Evolutionary conservation across 2,113 vertebrate species (phyloP), one percentile per base, ranked within the genome.

Genomic region (Caloenas nicobarica): DNA sequence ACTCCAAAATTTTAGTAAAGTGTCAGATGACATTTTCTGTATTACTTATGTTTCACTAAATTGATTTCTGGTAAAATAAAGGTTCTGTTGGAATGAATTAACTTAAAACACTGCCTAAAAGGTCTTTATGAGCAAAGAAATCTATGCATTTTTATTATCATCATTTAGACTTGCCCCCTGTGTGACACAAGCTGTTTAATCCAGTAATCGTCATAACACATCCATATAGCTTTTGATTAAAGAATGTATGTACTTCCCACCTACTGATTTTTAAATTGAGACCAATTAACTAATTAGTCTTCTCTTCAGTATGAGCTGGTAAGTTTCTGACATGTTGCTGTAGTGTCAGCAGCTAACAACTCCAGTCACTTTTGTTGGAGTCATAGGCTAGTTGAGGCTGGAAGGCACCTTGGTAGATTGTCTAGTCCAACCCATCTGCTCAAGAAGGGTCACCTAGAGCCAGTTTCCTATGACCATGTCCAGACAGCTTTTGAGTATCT

Each of bases 261-360:
- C 31, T 66, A 36, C 8, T 54, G 19, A 51, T 70, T 84, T 88
- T 73, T 62, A 90, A 91, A 81, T 7, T 25, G 16, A 82, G 24
- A 72, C 25, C 13, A 72, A 33, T 77, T 57, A 71, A 65, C 7
- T 71, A 38, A 62, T 85, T 40, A 65, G 5, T 22, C 29, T 54
- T 60, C 15, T 36, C 13, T 80, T 85, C 51, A 5, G 4, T 88
- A 44, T 1, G 2, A n/a, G 9, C 22, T 0, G 0, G 8, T 64
- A 57, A 65, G 19, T 57, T 94, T 82, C 36, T 88, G 56, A 40
- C 4, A 11, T 54, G 4, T 71, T 61, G 10, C 22, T 81, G 19
- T 33, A 34, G 26, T 19, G 9, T 53, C 78, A 40, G 16, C 29
- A 42, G 46, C 17, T 0, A 3, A 31, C 10, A 82, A 26, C 10